Evolutionary conservation across 2,888 invertebrate species (phyloP), one percentile per base, ranked within the genome.

Genomic region (Pelosia muscerda): DNA sequence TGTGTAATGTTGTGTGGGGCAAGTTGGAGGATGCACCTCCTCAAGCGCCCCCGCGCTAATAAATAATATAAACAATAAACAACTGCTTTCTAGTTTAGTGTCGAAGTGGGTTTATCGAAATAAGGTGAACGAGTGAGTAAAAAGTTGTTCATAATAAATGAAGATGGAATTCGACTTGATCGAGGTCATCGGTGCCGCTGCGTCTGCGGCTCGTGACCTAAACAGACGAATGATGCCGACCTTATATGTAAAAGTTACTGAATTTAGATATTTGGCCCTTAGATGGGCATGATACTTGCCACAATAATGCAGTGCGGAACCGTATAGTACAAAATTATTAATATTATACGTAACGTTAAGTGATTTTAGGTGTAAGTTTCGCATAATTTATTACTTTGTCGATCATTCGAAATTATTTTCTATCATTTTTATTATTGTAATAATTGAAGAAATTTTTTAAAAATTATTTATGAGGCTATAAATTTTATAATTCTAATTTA

Each of bases 1-100:
- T 99, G 98, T 99, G 98, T 93, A 98, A 99, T 93, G 98, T 98
- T 63, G 98, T 98, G 56, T 98, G 98, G 98, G 96, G 98, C 74
- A 98, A 98, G 91, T 91, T 98, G 66, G 98, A 98, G 90, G 98
- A 98, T 82, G 97, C 96, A 58, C 97, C 97, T n/a, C 96, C 97
- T 59, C 94, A 92, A 72, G 93, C 93, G 1, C 93, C 94, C 0
- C 94, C 94, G 15, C 94, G 94, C 80, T 90, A 91, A 87, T 63
- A 63, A 54, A 68, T 63, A 63, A 71, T 28, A 69, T 74, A 69
- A 75, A 69, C 61, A 77, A 71, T 74, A 63, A 73, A 60, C 60
- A 73, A 57, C 65, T 75, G 69, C 74, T 77, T 77, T 72, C 71
- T 77, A 75, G 69, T 75, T 78, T 66, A 77, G 79, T 79, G 77